These are phyloP conservation scores for Amitus sp. DNA, from an alignment of 2,888 invertebrate genomes.

Conservation along the genomic window DNA sequence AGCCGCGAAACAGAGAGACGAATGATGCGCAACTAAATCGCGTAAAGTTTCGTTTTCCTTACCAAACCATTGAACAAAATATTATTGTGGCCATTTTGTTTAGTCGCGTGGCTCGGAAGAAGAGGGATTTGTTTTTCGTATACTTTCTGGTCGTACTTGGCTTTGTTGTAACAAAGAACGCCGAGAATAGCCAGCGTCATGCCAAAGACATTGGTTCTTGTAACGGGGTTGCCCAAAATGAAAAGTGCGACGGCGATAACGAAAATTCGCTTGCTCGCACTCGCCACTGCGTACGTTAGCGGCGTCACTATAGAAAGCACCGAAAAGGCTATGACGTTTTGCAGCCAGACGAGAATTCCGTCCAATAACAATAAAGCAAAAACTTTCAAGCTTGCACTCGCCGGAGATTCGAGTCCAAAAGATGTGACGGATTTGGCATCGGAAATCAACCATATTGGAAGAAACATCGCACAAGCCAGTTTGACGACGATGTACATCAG, in stretches of 20 bases:
- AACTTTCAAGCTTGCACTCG: slow-evolving; percentile 64
- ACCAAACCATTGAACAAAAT: slow-evolving; percentile 55
- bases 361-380: slow-evolving; percentile 76
- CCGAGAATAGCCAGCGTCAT: slow-evolving; percentile 92
- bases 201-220: slow-evolving; percentile 85
- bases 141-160: slow-evolving; percentile 76
- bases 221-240: slow-evolving; percentile 91
- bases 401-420: slow-evolving; percentile 49
- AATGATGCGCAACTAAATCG: slow-evolving; percentile 57
- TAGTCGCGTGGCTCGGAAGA: slow-evolving; percentile 65
- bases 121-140: slow-evolving; percentile 67
- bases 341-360: slow-evolving; percentile 91
- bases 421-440: slow-evolving; percentile 67
- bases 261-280: slow-evolving; percentile 92
- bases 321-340: slow-evolving; percentile 95
- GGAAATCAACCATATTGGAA: slow-evolving; percentile 83
- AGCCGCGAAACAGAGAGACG: too few species aligned
- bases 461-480: slow-evolving; percentile 81
- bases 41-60: slow-evolving; percentile 46
- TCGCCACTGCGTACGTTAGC: slow-evolving; percentile 94
- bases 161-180: slow-evolving; percentile 91
- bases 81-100: slow-evolving; percentile 44
- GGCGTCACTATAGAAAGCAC: slow-evolving; percentile 93
- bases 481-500: slow-evolving; percentile 83
- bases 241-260: slow-evolving; percentile 90